Base-by-base conservation (phyloP, 2,888 invertebrate genomes). In the Periphyllus acericola region DNA sequence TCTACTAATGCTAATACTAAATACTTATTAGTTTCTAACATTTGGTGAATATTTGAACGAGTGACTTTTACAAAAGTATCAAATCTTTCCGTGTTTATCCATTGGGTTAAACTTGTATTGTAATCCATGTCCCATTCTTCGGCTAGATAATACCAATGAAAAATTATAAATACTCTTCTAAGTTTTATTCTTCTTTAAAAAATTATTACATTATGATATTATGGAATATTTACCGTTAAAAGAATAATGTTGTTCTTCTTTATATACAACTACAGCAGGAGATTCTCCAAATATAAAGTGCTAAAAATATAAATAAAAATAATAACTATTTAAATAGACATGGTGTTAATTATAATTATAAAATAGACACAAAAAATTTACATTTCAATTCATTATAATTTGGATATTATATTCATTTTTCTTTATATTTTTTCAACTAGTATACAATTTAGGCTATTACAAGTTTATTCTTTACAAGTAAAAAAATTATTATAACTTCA, bases 1-100 rank as follows among this genome's bases (percentile, higher is more conserved):
- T 96, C 96, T 0, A 97, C 95, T 29, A 98, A 95, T 40, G 96
- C 96, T 89, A 98, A 93, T 6, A 97, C 98, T 88, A 98, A 93
- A 92, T 95, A 96, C 91, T 98, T 98, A 90, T 95, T 95, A 0
- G 96, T 96, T 90, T 95, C 94, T 91, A 97, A 93, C 90, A 98
- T 92, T 91, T 97, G 95, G 92, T 97, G 94, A 40, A 93, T 91
- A 88, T 92, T 92, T 32, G 90, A 89, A 52, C 90, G 89, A 19
- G 90, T 89, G 2, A 90, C 94, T 93, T 96, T 97, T 14, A 97
- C 96, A 91, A 98, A 98, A 80, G 96, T 95, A 74, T 95, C 94
- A 92, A 98, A 98, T 89, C 98, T 93, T 91, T 98, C 98, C 29
- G 95, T 94, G 91, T 97, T 96, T 40, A 98, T 94, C 97, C 98